Conservation (phyloP, 2,113 vertebrate genomes). For the Fukomys damarensis region DNA sequence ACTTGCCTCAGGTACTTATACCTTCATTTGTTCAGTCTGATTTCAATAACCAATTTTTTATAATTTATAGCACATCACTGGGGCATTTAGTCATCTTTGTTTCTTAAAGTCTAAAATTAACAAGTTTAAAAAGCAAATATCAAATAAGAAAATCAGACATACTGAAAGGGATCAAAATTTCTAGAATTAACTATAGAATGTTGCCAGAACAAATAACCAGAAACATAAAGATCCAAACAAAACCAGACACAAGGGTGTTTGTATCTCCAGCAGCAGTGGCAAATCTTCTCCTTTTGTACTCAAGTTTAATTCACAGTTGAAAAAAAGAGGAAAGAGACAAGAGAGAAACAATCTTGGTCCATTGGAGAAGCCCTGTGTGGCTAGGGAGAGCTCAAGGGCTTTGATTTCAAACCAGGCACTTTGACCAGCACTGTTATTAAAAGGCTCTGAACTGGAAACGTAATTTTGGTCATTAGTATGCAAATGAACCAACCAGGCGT, state of each 20-base stretch:
- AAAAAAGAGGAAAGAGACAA: not conserved
- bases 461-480: constrained; percentile 66
- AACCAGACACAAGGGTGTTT: constrained; percentile 39
- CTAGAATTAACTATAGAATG: not conserved
- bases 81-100: not conserved
- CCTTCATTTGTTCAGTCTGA: not conserved
- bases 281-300: not conserved
- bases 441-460: constrained; percentile 72
- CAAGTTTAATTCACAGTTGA: not conserved
- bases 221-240: not conserved
- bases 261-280: not conserved
- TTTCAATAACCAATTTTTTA: not conserved
- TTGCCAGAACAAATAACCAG: not conserved
- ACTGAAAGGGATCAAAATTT: not conserved
- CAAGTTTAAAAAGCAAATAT: not conserved
- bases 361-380: not conserved
- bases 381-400: not conserved
- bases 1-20: not conserved
- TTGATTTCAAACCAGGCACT: not conserved
- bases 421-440: not conserved
- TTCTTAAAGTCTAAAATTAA: not conserved
- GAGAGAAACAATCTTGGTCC: not conserved
- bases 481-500: constrained; percentile 49
- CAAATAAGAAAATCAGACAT: not conserved
- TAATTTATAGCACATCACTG: not conserved